These are phyloP conservation scores for Paramormyrops hopkinsi DNA, from an alignment of 2,797 vertebrate species.

Conservation along the genomic window DNA sequence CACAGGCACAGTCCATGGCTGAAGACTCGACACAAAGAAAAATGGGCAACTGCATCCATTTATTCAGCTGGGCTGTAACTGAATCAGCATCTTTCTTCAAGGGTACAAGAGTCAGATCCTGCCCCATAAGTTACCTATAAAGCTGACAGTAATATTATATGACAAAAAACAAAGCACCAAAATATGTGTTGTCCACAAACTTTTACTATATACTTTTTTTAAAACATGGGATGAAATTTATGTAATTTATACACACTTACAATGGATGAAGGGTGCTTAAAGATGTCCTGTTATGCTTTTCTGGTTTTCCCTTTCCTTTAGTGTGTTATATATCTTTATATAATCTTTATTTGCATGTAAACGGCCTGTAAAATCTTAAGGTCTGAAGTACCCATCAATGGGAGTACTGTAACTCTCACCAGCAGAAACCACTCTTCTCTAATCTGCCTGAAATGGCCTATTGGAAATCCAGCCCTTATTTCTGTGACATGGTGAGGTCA, in stretches of 20 bases:
- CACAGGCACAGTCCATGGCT: neutral
- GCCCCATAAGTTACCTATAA: neutral
- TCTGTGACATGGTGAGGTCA: neutral
- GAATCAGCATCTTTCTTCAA: neutral
- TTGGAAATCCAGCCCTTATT: neutral
- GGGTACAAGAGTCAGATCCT: neutral
- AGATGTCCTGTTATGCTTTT: neutral
- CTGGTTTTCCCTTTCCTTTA: neutral
- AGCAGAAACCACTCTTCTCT: neutral
- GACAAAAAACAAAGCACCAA: neutral
- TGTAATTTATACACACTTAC: neutral
- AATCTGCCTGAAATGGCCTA: neutral
- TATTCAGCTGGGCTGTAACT: neutral
- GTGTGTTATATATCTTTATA: neutral
- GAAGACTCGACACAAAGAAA: neutral
- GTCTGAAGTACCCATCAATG: neutral
- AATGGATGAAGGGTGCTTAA: neutral
- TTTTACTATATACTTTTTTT: neutral
- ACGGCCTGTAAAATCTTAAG: neutral
- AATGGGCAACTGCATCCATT: neutral
- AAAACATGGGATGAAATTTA: neutral
- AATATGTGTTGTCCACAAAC: neutral
- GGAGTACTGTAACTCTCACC: neutral
- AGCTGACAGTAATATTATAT: neutral
- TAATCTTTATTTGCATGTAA: neutral